A percentile compares a stretch with the other conserved stretches of the same genome.
Evolutionary conservation across 2,888 invertebrate species (phyloP).

Genomic region (Trisateles emortualis): DNA sequence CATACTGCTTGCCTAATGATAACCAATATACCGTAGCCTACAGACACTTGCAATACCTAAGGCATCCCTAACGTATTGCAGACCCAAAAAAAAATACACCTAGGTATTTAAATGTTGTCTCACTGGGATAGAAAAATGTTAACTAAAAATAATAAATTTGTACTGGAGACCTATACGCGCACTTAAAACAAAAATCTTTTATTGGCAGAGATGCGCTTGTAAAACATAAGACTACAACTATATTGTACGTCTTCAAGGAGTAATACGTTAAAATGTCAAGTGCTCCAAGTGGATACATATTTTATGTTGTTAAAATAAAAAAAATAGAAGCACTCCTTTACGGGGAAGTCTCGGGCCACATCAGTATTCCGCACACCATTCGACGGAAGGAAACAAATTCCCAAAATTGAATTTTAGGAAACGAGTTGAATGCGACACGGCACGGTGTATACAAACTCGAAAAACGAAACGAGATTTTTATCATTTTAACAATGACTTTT

Average conservation of each 20-base stretch:
- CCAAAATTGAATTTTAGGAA: slow-evolving; percentile 87
- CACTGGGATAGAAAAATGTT: too few relatives aligned
- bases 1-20: too few relatives aligned
- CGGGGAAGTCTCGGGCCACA: slow-evolving; percentile 64
- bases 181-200: too few relatives aligned
- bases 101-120: too few relatives aligned
- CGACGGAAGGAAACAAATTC: slow-evolving; percentile 85
- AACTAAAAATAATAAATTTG: too few relatives aligned
- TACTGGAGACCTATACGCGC: too few relatives aligned
- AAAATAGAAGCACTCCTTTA: slow-evolving; percentile 58
- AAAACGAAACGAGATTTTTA: slow-evolving; percentile 81
- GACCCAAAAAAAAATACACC: too few relatives aligned
- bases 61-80: too few relatives aligned
- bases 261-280: slow-evolving; percentile 58
- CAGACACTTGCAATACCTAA: too few relatives aligned
- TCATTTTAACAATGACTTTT: slow-evolving; percentile 79
- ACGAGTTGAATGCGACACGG: slow-evolving; percentile 87
- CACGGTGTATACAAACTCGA: slow-evolving; percentile 80
- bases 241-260: slow-evolving; percentile 18
- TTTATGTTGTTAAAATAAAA: slow-evolving; percentile 70
- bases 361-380: slow-evolving; percentile 82
- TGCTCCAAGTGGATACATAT: slow-evolving; percentile 60
- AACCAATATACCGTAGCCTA: too few relatives aligned
- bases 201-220: too few relatives aligned
- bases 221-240: background rate